A percentile compares a stretch with the other conserved stretches of the same genome.
Evolutionary conservation across 2,888 invertebrate species (phyloP).

Genomic region (Macrophya annulata): DNA sequence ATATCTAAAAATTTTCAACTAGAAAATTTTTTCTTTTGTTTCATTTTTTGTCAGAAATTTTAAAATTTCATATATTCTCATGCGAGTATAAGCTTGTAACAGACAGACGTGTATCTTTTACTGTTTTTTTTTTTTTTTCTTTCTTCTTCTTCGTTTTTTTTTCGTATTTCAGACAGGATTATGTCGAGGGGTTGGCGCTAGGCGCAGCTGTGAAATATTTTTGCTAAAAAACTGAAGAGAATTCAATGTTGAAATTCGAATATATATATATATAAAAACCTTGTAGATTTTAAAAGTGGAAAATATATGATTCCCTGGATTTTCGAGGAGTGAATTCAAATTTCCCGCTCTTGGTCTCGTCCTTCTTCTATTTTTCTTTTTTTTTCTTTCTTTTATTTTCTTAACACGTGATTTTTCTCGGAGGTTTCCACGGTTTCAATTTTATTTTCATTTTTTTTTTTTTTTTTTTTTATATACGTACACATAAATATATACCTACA

Average conservation of each 20-base stretch:
- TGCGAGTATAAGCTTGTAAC: neutral
- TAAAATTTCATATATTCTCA: neutral
- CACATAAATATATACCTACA: neutral
- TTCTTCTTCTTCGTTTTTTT: neutral
- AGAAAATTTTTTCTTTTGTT: neutral
- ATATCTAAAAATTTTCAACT: neutral
- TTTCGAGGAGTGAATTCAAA: conserved; percentile 32
- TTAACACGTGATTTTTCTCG: neutral
- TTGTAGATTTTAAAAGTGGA: conserved; percentile 9
- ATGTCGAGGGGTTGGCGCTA: conserved; percentile 22
- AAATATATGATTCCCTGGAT: neutral
- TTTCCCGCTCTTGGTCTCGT: neutral
- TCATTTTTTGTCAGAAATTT: neutral
- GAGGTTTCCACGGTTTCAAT: neutral
- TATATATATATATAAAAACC: neutral
- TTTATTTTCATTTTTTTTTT: neutral
- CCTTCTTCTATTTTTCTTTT: neutral
- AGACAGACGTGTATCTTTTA: neutral
- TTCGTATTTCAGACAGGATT: neutral
- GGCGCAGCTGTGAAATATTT: conserved; percentile 21
- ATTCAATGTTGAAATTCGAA: conserved; percentile 6
- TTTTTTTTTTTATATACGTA: neutral
- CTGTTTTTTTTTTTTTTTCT: neutral
- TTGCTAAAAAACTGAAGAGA: conserved; percentile 13
- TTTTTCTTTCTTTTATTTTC: neutral